Percentiles rank a stretch among this genome's conserved stretches.
phyloP scores from a whole-genome alignment of 92 coral and sea anemone genomes.

The Phenganax subtilis region DNA sequence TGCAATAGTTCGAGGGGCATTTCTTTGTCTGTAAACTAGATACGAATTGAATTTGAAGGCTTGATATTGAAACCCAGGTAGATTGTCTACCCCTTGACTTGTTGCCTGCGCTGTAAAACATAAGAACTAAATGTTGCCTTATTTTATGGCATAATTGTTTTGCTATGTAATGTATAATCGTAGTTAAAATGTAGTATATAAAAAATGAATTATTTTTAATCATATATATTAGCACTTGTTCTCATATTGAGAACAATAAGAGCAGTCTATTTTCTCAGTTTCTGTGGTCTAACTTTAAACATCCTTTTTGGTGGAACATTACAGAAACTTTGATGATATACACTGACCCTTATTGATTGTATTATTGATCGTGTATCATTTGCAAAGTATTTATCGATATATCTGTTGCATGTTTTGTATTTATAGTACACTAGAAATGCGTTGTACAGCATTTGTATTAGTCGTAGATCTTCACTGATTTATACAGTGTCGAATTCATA shows the following conservation, averaged over 20 bases:
- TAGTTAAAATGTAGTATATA: not conserved
- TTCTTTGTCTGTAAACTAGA: too few species aligned
- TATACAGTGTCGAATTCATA: slow-evolving; percentile 10
- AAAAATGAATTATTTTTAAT: slow-evolving; percentile 23
- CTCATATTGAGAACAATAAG: slow-evolving; percentile 30
- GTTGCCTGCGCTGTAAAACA: too few species aligned
- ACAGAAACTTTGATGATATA: slow-evolving; percentile 11
- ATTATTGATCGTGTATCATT: slow-evolving; percentile 19
- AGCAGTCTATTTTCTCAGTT: too few species aligned
- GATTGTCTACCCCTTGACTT: too few species aligned
- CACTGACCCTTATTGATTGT: slow-evolving; percentile 10
- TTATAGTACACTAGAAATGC: slow-evolving; percentile 21
- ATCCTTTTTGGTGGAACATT: too few species aligned
- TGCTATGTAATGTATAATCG: too few species aligned
- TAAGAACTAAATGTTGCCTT: too few species aligned
- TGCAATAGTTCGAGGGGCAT: too few species aligned
- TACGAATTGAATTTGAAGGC: too few species aligned
- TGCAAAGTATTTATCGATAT: slow-evolving; percentile 11
- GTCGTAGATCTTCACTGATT: slow-evolving; percentile 15
- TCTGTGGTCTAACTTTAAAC: too few species aligned
- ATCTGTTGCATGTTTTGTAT: slow-evolving; percentile 33
- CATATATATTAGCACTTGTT: slow-evolving; percentile 12
- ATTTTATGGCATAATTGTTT: too few species aligned
- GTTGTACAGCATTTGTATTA: slow-evolving; percentile 30
- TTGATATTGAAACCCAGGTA: too few species aligned